Evolutionary conservation across 2,797 vertebrate genomes (phyloP), one percentile per base, ranked within the genome.

Genomic region (Aselliscus stoliczkanus): DNA sequence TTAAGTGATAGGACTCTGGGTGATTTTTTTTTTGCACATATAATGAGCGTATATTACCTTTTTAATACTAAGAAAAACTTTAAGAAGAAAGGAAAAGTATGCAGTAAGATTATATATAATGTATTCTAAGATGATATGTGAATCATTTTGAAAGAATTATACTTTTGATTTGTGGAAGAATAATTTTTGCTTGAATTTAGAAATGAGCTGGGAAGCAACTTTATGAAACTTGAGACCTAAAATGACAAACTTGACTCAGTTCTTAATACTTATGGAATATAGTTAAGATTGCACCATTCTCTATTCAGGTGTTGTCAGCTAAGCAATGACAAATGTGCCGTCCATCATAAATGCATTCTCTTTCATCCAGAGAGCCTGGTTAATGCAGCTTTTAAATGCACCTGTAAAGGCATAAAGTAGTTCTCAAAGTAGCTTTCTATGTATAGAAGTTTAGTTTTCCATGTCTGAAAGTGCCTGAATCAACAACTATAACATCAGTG

Each of bases 161-260:
- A 31, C 69, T 96, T 95, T 92, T 54, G 50, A 95, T 90, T 84
- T 73, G 20, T 86, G 21, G n/a, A 77, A 54, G 20, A 58, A 88
- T 92, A 94, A 62, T 92, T 93, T 94, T 84, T 94, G 64, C 70
- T 93, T 93, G 60, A 76, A 58, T 94, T 93, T 95, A 88, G 73
- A 94, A 39, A 67, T 76, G 29, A 95, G 47, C 15, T 79, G 69
- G 64, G 58, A 79, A 75, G 23, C 58, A 82, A 23, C 37, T 94
- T 92, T 88, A 77, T 88, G 72, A 90, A 95, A 84, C 65, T 88
- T 90, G 92, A 88, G 84, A 70, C 62, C 60, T 75, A 42, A 94
- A 92, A 29, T 60, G 80, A 94, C 58, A 94, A 64, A 23, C 84
- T 50, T 67, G 25, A 47, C 42, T 94, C 60, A 52, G 60, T 91